Evolutionary conservation across 1,140 invertebrate species (phyloP).

Genomic region (Cataglyphis hispanica): DNA sequence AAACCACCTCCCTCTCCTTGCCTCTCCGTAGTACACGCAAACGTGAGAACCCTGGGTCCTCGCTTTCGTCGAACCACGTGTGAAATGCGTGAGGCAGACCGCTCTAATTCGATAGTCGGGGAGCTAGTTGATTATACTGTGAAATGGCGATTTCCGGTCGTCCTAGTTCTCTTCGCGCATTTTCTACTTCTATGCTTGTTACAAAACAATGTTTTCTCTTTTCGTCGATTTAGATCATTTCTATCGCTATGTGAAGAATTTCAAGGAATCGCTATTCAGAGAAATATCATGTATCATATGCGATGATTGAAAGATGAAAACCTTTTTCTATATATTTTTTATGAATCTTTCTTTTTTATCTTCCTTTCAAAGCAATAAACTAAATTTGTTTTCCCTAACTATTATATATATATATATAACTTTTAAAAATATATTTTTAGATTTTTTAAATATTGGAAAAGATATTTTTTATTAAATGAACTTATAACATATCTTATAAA

Average conservation of each 20-base stretch:
- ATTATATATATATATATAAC: neutral
- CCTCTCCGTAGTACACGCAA: slow-evolving; percentile 67
- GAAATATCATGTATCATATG: slow-evolving; percentile 9
- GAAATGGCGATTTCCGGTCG: slow-evolving; percentile 49
- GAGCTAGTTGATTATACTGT: slow-evolving; percentile 9
- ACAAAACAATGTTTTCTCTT: slow-evolving; percentile 2
- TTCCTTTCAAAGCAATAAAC: neutral
- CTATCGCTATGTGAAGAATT: neutral
- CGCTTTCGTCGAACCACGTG: slow-evolving; percentile 41
- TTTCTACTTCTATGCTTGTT: slow-evolving; percentile 6
- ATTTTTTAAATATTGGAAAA: neutral
- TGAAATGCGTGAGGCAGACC: slow-evolving; percentile 45
- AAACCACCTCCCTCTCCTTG: slow-evolving; percentile 44
- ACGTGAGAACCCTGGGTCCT: slow-evolving; percentile 75
- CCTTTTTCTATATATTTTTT: neutral
- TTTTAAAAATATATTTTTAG: neutral
- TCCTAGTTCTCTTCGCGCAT: slow-evolving; percentile 33
- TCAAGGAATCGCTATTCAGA: slow-evolving; percentile 19
- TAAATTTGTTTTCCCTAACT: neutral
- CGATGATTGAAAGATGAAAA: neutral
- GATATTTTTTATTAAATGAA: neutral
- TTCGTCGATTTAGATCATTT: slow-evolving; percentile 37
- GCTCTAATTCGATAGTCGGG: slow-evolving; percentile 58
- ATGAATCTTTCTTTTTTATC: neutral
- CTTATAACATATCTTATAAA: neutral